phyloP scores from a whole-genome alignment of 2,797 vertebrate species.

The Setipinna tenuifilis region DNA sequence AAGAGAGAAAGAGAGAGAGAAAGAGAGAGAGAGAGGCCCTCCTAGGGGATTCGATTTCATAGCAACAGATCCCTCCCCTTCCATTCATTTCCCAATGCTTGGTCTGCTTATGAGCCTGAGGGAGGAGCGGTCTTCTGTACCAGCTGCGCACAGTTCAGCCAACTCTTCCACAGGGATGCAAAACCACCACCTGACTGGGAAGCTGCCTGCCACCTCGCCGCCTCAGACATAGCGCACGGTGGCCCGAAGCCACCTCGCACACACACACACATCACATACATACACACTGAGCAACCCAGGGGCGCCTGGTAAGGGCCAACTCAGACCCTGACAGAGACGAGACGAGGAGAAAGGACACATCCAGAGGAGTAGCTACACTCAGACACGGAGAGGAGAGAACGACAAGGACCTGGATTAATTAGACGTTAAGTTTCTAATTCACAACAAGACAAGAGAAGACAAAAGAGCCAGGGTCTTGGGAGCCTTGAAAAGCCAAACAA shows the following conservation, averaged over 20 bases:
- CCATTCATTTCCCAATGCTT: constrained; percentile 43
- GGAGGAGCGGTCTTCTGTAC: constrained; percentile 47
- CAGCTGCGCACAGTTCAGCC: constrained; percentile 58
- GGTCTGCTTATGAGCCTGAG: constrained; percentile 43
- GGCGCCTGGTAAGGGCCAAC: neutral
- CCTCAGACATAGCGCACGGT: neutral
- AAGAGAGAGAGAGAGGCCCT: constrained; percentile 2
- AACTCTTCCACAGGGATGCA: constrained; percentile 65
- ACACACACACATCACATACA: neutral
- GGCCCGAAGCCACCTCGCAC: neutral
- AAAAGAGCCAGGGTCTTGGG: neutral
- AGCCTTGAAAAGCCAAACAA: neutral
- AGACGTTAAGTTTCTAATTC: neutral
- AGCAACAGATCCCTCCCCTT: constrained; percentile 71
- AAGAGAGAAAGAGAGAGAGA: constrained; percentile 39
- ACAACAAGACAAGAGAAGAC: neutral
- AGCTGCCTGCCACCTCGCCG: constrained; percentile 36
- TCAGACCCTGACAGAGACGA: neutral
- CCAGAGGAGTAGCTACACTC: neutral
- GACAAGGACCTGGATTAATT: neutral
- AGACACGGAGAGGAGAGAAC: neutral
- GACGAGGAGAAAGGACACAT: neutral
- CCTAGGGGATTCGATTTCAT: constrained; percentile 66
- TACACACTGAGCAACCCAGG: neutral
- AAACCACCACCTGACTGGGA: constrained; percentile 49